Evolutionary conservation across 2,888 invertebrate genomes (phyloP), one percentile per base, ranked within the genome.

Genomic region (Oligia fasciuncula): DNA sequence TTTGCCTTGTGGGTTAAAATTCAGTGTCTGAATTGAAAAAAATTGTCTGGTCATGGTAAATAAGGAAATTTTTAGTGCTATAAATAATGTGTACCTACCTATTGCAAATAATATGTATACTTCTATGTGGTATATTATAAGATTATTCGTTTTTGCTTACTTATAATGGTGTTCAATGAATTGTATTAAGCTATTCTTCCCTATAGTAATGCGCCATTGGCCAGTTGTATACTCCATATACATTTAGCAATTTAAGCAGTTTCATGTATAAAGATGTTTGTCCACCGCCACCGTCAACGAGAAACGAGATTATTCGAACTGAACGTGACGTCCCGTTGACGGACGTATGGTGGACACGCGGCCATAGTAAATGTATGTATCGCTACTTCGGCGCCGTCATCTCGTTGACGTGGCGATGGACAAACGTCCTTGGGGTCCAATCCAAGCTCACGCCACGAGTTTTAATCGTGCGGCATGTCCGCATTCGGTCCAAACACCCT

Each of bases 11-110:
- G 69, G 49, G 54, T 72, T 69, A 80, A 71, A 81, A 65, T 81
- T 88, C 77, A 70, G 86, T 86, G 86, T 66, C 70, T 79, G 76
- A 88, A 67, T 85, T 80, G 23, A 80, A 87, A 78, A 29, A 87
- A 81, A 84, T 87, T 81, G 73, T 90, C 90, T 87, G 87, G 89
- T 85, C 89, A 90, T 80, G 89, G 81, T 83, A 78, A 82, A 89
- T 88, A 90, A 87, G 85, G 89, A 90, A 88, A 85, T 90, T 83
- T 80, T 81, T 83, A 88, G 82, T 81, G 72, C 79, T 88, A 89
- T 87, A 81, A 80, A 86, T 87, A 88, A 81, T 83, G 40, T 87
- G 77, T 88, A 35, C 35, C 35, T 35, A 81, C 35, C 35, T 35
- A 81, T 87, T 86, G 60, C 72, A 76, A 83, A 80, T 69, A 69